These are phyloP conservation scores for Archilochus colubris DNA, from an alignment of 2,113 vertebrate species.

Conservation along the genomic window DNA sequence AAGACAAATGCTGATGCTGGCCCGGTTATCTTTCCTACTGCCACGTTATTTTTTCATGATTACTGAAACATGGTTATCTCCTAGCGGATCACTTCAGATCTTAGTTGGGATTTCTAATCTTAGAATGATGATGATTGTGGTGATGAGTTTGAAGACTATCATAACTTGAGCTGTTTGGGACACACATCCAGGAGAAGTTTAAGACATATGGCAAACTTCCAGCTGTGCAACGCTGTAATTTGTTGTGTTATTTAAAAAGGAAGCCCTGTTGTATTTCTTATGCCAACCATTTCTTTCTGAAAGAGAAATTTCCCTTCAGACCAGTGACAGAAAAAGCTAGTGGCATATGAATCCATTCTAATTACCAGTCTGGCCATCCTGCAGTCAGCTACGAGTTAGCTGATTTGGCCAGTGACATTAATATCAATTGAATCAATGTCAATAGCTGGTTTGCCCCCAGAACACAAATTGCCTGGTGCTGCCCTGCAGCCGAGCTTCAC, in stretches of 20 bases:
- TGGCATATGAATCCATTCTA: conserved; percentile 45
- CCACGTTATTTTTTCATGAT: neutral
- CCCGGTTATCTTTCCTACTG: neutral
- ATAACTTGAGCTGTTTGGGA: neutral
- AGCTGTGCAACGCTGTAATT: neutral
- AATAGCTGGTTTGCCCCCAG: neutral
- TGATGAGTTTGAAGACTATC: neutral
- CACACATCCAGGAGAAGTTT: neutral
- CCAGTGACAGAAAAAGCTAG: conserved; percentile 3
- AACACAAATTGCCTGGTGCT: conserved; percentile 1
- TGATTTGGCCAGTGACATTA: conserved; percentile 23
- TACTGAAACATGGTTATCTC: neutral
- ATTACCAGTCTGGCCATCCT: conserved; percentile 26
- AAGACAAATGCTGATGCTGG: neutral
- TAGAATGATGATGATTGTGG: neutral
- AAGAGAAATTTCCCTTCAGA: conserved; percentile 2
- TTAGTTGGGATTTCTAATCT: neutral
- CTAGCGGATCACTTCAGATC: neutral
- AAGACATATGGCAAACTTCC: neutral
- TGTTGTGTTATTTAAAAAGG: neutral
- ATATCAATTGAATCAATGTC: conserved; percentile 29
- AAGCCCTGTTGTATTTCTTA: neutral
- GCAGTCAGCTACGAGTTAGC: conserved; percentile 15
- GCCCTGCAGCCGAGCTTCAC: neutral
- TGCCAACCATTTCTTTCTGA: neutral